Evolutionary conservation across 2,113 vertebrate species (phyloP).

Genomic region (Aphelocoma coerulescens): DNA sequence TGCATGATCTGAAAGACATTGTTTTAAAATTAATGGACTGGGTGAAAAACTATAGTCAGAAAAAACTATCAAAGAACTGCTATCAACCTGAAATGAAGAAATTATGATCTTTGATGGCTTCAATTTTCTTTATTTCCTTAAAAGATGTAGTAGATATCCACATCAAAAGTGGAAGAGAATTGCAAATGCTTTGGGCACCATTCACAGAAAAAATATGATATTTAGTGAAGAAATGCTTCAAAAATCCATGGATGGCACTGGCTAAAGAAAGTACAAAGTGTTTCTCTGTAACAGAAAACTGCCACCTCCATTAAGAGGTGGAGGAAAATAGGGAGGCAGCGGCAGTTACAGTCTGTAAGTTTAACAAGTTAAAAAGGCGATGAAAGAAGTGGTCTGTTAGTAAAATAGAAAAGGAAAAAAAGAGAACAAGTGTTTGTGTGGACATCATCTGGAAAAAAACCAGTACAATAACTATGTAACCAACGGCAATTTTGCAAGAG

Average conservation of each 20-base stretch:
- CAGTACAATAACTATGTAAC: not conserved
- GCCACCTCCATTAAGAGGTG: not conserved
- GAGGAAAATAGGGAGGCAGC: not conserved
- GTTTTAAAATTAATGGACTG: not conserved
- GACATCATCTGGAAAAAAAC: fast-evolving
- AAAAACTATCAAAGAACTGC: not conserved
- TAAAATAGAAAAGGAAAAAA: not conserved
- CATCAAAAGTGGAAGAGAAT: not conserved
- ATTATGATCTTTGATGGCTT: not conserved
- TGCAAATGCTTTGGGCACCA: not conserved
- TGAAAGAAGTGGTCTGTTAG: not conserved
- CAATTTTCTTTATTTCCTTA: not conserved
- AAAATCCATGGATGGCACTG: not conserved
- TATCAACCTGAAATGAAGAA: not conserved
- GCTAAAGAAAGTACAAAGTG: not conserved
- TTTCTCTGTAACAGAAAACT: not conserved
- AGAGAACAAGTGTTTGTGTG: not conserved
- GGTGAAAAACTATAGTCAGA: not conserved
- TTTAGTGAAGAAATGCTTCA: not conserved
- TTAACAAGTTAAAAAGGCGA: not conserved
- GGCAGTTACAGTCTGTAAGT: not conserved
- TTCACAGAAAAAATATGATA: not conserved
- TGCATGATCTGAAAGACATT: not conserved
- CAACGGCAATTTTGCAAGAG: not conserved
- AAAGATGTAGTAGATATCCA: not conserved